Conservation (phyloP, 2,888 invertebrate species). For the Melanophora roralis region DNA sequence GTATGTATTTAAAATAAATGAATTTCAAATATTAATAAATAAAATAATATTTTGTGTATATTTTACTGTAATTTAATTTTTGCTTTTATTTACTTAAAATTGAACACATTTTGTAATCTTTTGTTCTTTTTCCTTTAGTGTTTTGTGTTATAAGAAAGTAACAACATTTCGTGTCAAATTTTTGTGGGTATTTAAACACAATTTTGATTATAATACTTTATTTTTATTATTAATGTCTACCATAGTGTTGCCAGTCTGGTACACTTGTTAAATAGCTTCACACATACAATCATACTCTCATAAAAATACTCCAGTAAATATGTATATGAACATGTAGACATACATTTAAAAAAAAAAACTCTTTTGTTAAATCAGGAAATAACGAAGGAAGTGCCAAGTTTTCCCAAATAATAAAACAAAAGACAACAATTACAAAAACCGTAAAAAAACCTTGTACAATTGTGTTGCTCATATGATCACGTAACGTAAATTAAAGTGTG, state of each 20-base stretch:
- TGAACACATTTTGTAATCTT: neutral
- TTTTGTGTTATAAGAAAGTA: neutral
- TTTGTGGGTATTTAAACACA: slow-evolving; percentile 43
- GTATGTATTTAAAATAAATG: too few species aligned
- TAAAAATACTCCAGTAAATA: neutral
- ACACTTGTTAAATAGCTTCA: slow-evolving; percentile 50
- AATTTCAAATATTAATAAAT: too few species aligned
- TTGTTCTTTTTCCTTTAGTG: neutral
- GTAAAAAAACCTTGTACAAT: slow-evolving; percentile 4
- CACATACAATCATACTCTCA: neutral
- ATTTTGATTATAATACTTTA: slow-evolving; percentile 11
- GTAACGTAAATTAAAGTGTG: slow-evolving; percentile 63
- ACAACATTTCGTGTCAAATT: slow-evolving; percentile 46
- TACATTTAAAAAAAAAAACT: neutral
- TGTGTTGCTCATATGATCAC: slow-evolving; percentile 60
- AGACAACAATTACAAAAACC: slow-evolving; percentile 15
- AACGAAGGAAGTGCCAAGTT: slow-evolving; percentile 60
- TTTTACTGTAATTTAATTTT: neutral
- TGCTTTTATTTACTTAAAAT: neutral
- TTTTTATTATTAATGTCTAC: slow-evolving; percentile 40
- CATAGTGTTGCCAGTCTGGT: slow-evolving; percentile 58
- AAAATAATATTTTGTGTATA: neutral
- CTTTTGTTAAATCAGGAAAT: slow-evolving; percentile 58
- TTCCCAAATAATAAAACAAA: slow-evolving; percentile 57
- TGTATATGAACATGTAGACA: neutral